A percentile compares a stretch with the other conserved stretches of the same genome.
These are phyloP conservation scores for Crocuta crocuta DNA, from an alignment of 2,113 vertebrate genomes.

Conservation along the genomic window DNA sequence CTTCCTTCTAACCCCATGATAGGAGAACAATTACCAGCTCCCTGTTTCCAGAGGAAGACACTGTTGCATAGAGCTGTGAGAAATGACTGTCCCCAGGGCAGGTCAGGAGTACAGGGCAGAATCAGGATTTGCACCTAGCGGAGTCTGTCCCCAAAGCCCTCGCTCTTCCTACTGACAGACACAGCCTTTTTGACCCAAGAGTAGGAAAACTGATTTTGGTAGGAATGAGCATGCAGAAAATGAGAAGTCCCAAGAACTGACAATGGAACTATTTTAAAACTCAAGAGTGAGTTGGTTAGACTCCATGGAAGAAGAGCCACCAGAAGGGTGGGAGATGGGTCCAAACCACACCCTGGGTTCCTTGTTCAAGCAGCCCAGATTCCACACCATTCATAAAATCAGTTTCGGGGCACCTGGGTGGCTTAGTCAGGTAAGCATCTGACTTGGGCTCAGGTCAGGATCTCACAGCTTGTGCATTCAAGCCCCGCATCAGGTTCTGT, in stretches of 20 bases:
- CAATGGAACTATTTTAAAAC: slow-evolving; percentile 62
- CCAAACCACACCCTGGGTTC: slow-evolving; percentile 79
- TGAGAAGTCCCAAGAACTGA: slow-evolving; percentile 53
- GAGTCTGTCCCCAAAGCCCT: background rate
- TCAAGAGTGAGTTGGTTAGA: fast-evolving
- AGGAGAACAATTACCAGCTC: background rate
- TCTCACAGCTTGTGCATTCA: no score
- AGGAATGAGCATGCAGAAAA: slow-evolving; percentile 51
- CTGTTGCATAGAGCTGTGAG: background rate
- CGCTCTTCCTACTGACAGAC: background rate
- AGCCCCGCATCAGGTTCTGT: no score
- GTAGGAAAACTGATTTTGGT: slow-evolving; percentile 49
- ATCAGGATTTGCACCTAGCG: background rate
- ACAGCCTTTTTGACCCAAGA: background rate
- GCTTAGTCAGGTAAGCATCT: no score
- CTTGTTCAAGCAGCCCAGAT: slow-evolving; percentile 64
- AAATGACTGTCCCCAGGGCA: background rate
- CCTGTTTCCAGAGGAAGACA: background rate
- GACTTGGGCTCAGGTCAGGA: no score
- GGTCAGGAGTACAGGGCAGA: background rate
- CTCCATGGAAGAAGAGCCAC: slow-evolving; percentile 65
- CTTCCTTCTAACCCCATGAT: background rate
- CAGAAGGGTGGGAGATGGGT: slow-evolving; percentile 57
- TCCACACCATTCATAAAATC: slow-evolving; percentile 76
- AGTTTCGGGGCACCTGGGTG: background rate